Percentiles rank a stretch among this genome's conserved stretches.
Evolutionary conservation across 2,888 invertebrate genomes (phyloP).

Genomic region (Bimastos eiseni): DNA sequence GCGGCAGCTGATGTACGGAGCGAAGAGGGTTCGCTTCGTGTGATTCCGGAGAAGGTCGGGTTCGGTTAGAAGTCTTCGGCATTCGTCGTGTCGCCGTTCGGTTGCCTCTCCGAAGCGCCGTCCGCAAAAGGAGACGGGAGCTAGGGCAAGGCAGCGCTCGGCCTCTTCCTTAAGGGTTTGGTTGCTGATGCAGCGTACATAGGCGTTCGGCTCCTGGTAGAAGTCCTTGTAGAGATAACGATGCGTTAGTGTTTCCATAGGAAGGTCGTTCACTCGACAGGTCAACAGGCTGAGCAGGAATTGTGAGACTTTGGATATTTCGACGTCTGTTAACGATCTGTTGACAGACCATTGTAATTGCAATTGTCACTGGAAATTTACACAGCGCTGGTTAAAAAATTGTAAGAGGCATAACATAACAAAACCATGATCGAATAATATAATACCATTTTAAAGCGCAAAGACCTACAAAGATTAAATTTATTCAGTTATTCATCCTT

Average conservation of each 20-base stretch:
- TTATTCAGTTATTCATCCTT: no score
- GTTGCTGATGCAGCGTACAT: conserved; percentile 27
- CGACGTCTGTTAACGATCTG: conserved; percentile 24
- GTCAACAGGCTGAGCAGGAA: conserved; percentile 22
- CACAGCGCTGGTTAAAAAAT: no score
- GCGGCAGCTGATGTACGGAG: neutral
- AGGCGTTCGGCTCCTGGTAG: conserved; percentile 26
- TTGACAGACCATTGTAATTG: neutral
- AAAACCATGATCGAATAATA: no score
- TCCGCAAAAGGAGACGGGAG: neutral
- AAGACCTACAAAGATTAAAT: no score
- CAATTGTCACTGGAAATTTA: no score
- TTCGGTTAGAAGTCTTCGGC: neutral
- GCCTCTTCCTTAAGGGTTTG: neutral
- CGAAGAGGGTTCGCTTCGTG: neutral
- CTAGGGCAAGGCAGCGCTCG: neutral
- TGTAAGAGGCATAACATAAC: no score
- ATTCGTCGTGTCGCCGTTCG: neutral
- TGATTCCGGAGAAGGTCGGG: neutral
- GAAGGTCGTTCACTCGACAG: conserved; percentile 32
- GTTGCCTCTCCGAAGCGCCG: neutral
- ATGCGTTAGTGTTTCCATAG: conserved; percentile 38
- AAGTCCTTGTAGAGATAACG: conserved; percentile 30
- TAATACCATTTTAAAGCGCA: no score
- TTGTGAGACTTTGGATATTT: neutral